Conservation (phyloP, 2,888 invertebrate species). For the Apodemia mormo region DNA sequence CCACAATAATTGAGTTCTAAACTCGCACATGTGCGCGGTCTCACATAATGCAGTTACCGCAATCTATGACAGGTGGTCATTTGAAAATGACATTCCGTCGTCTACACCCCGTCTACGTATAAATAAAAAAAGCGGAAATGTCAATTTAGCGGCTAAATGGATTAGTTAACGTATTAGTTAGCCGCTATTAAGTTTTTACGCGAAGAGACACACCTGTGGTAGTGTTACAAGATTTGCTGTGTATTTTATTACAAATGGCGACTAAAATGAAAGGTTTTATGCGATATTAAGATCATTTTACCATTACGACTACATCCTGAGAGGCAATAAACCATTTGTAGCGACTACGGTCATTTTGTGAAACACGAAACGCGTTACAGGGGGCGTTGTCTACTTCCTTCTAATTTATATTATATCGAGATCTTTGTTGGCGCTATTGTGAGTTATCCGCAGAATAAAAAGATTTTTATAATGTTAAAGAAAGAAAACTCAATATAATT, state of each 20-base stretch:
- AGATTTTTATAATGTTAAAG: no score
- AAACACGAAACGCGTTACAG: conserved; percentile 28
- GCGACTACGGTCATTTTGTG: conserved; percentile 45
- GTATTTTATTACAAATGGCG: conserved; percentile 49
- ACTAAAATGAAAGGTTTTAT: conserved; percentile 52
- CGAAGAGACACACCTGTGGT: conserved; percentile 24
- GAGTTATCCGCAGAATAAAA: neutral
- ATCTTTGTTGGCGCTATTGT: neutral
- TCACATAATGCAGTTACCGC: conserved; percentile 20
- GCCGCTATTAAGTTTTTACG: conserved; percentile 18
- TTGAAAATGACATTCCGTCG: conserved; percentile 38
- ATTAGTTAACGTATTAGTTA: conserved; percentile 30
- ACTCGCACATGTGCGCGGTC: conserved; percentile 31
- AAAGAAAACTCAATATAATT: no score
- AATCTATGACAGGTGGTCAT: conserved; percentile 52
- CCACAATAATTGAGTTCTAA: conserved; percentile 55
- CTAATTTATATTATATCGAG: conserved; percentile 12
- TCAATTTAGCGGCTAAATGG: conserved; percentile 39
- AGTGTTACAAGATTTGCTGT: conserved; percentile 27
- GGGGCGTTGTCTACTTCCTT: conserved; percentile 1
- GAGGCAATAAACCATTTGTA: conserved; percentile 61
- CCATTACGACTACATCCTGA: conserved; percentile 70
- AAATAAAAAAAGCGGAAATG: conserved; percentile 41
- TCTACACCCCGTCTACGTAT: conserved; percentile 25
- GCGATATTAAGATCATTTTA: conserved; percentile 72